phyloP scores from a whole-genome alignment of 2,797 vertebrate genomes.

The Hydrolagus colliei region DNA sequence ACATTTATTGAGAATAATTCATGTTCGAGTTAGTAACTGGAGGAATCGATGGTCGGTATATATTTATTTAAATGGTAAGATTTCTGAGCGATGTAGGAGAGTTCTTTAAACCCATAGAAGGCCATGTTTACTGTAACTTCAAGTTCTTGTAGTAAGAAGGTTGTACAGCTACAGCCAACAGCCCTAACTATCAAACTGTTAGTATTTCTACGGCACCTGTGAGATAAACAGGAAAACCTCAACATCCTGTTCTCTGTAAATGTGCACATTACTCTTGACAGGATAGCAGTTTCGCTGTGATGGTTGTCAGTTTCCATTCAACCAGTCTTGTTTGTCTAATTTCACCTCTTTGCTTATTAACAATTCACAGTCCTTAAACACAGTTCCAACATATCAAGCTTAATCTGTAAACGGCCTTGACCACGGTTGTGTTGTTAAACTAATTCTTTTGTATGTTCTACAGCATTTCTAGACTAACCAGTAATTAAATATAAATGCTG shows the following conservation, averaged over 20 bases:
- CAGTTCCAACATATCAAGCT: neutral
- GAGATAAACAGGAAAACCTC: slow-evolving; percentile 29
- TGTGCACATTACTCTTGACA: slow-evolving; percentile 1
- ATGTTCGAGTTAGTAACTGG: too few relatives aligned
- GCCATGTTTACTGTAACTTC: too few relatives aligned
- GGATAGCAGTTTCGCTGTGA: neutral
- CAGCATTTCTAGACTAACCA: neutral
- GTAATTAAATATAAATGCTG: neutral
- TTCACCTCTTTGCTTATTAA: neutral
- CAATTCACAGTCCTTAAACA: neutral
- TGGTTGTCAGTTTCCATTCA: neutral
- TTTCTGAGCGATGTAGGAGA: too few relatives aligned
- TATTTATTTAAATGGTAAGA: too few relatives aligned
- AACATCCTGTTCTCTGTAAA: slow-evolving; percentile 24
- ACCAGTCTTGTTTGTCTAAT: neutral
- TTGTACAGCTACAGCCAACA: too few relatives aligned
- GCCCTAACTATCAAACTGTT: neutral
- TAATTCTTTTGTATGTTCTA: neutral
- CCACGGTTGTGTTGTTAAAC: neutral
- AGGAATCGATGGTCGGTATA: too few relatives aligned
- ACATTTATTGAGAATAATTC: too few relatives aligned
- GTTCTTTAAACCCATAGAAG: too few relatives aligned
- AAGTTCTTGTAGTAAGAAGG: too few relatives aligned
- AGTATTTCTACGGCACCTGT: slow-evolving; percentile 11
- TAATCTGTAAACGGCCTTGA: neutral